These are phyloP conservation scores for Caenorhabditis auriculariae DNA, from an alignment of 2,888 invertebrate species.

Conservation along the genomic window DNA sequence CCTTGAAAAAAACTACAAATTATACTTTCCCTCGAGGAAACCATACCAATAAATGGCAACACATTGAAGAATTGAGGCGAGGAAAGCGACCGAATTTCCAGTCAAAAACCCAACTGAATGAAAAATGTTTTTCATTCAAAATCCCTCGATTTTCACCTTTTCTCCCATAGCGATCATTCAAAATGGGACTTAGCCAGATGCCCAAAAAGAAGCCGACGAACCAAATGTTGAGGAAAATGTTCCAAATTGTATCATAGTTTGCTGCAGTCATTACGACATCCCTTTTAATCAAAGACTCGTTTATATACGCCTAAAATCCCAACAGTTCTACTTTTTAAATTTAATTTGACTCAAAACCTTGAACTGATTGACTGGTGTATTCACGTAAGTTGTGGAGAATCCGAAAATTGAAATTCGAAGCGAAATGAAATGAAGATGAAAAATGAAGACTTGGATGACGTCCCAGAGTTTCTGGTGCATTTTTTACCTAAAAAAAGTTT, in stretches of 20 bases:
- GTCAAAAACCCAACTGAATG: constrained; percentile 48
- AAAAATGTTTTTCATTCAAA: not conserved
- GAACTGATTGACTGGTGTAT: constrained; percentile 50
- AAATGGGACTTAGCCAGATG: constrained; percentile 47
- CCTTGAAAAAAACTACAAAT: too few relatives aligned
- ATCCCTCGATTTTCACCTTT: constrained; percentile 31
- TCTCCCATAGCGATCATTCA: constrained; percentile 50
- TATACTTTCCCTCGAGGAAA: too few relatives aligned
- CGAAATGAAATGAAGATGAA: constrained; percentile 27
- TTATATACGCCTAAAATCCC: constrained; percentile 32
- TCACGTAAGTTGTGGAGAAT: constrained; percentile 51
- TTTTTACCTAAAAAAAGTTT: too few relatives aligned
- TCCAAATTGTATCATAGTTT: constrained; percentile 43
- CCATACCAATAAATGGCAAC: constrained; percentile 27
- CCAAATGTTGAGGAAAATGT: constrained; percentile 52
- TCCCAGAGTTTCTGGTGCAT: too few relatives aligned
- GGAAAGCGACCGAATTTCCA: constrained; percentile 35
- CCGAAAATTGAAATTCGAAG: constrained; percentile 54
- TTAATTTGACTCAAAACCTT: too few relatives aligned
- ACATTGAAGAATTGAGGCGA: constrained; percentile 35
- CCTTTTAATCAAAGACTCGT: constrained; percentile 21
- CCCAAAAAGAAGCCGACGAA: constrained; percentile 54
- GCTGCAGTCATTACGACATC: constrained; percentile 29
- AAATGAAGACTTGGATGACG: constrained; percentile 22
- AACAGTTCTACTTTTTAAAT: too few relatives aligned